These are phyloP conservation scores for Meiosimyza platycephala DNA, from an alignment of 2,888 invertebrate genomes.

Conservation along the genomic window DNA sequence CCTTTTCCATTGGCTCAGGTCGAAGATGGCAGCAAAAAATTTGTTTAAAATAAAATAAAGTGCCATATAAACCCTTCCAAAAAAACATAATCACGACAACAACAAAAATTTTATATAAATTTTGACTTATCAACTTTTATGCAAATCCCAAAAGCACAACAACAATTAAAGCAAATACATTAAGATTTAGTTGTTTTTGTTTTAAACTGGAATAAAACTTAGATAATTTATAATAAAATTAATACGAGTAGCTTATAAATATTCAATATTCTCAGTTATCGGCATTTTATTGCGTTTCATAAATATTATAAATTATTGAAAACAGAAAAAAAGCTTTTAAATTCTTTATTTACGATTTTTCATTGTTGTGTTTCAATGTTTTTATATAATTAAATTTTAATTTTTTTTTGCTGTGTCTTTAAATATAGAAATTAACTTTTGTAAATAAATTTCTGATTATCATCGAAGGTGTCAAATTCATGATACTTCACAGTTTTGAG, in stretches of 20 bases:
- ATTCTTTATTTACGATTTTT: background rate
- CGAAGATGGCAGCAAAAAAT: background rate
- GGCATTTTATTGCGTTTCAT: constrained; percentile 52
- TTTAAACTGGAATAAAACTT: background rate
- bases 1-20: background rate
- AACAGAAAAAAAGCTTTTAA: constrained; percentile 12
- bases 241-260: constrained; percentile 49
- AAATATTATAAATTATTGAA: constrained; percentile 35
- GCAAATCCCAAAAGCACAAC: constrained; percentile 35
- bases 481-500: background rate
- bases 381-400: background rate
- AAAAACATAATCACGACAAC: background rate
- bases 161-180: background rate
- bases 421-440: no score
- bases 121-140: constrained; percentile 56
- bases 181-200: background rate
- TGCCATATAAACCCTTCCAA: constrained; percentile 14
- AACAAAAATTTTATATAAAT: constrained; percentile 33
- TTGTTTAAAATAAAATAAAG: background rate
- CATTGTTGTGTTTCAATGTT: background rate
- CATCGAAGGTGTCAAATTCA: constrained; percentile 1
- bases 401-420: no score
- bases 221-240: constrained; percentile 30
- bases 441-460: background rate
- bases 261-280: constrained; percentile 47